Conservation (phyloP, 2,797 vertebrate genomes). For the Heterohyrax brucei region DNA sequence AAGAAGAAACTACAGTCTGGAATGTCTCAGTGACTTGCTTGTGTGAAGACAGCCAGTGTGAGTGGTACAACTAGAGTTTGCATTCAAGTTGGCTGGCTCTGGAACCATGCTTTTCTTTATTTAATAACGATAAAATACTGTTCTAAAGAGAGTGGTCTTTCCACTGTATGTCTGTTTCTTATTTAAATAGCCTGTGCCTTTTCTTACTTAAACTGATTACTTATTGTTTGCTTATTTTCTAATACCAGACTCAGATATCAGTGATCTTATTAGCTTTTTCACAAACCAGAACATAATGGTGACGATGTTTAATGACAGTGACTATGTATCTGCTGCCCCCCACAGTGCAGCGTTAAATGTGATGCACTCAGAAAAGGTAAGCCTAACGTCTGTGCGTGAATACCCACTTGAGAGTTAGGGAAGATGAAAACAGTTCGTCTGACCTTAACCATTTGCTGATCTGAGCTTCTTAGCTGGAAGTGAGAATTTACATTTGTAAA, state of each 20-base stretch:
- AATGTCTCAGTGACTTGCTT: not conserved
- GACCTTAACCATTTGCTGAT: not conserved
- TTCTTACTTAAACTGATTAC: conserved; percentile 58
- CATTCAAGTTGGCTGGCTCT: not conserved
- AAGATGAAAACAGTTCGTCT: not conserved
- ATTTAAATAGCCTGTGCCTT: not conserved
- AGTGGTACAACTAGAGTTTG: not conserved
- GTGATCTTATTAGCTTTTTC: conserved; percentile 93
- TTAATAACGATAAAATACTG: not conserved
- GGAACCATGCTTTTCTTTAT: not conserved
- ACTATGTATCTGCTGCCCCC: conserved; percentile 94
- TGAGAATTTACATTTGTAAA: conserved; percentile 55
- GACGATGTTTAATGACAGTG: conserved; percentile 93
- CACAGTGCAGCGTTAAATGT: conserved; percentile 96
- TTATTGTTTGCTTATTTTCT: conserved; percentile 74
- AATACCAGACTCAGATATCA: conserved; percentile 92
- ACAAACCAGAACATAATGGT: conserved; percentile 93
- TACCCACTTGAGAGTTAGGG: not conserved
- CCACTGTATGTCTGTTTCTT: not conserved
- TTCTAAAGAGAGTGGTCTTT: not conserved
- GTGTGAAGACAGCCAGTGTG: not conserved
- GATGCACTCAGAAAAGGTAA: conserved; percentile 93
- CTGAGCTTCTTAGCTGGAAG: not conserved
- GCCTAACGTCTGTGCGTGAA: not conserved
- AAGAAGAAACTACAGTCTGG: not conserved